Evolutionary conservation across 2,888 invertebrate genomes (phyloP).

Genomic region (Empis stercorea): DNA sequence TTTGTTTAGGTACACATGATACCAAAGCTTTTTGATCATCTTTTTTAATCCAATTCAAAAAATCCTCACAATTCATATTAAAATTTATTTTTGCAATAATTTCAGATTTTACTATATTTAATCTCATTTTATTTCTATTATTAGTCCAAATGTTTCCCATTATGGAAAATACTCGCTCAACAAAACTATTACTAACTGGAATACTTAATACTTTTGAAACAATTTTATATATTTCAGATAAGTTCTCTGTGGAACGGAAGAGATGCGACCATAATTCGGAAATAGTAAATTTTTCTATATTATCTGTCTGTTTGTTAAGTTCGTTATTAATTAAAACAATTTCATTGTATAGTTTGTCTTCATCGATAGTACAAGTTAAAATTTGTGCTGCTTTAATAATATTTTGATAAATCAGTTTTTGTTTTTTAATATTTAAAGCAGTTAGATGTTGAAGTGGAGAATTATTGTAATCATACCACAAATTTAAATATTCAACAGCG

Average conservation of each 20-base stretch:
- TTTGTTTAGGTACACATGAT: constrained; percentile 1
- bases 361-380: not conserved
- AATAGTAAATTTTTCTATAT: not conserved
- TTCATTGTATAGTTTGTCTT: constrained; percentile 1
- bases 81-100: not conserved
- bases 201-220: not conserved
- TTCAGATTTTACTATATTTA: not conserved
- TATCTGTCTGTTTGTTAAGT: not conserved
- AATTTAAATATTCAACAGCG: not conserved
- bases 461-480: not conserved
- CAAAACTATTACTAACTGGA: not conserved
- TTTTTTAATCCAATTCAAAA: constrained; percentile 1
- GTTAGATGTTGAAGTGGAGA: not conserved
- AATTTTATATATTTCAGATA: not conserved
- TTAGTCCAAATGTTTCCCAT: not conserved
- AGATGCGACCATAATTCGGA: constrained; percentile 1
- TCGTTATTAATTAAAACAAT: not conserved
- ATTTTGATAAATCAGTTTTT: not conserved
- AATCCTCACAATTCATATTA: not conserved
- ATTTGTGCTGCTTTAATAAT: constrained; percentile 1
- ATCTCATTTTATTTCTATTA: not conserved
- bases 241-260: constrained; percentile 1
- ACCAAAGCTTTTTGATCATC: not conserved
- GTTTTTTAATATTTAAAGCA: not conserved
- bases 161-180: not conserved